Conservation (phyloP, 2,797 vertebrate genomes). For the Sebastes iracundus region DNA sequence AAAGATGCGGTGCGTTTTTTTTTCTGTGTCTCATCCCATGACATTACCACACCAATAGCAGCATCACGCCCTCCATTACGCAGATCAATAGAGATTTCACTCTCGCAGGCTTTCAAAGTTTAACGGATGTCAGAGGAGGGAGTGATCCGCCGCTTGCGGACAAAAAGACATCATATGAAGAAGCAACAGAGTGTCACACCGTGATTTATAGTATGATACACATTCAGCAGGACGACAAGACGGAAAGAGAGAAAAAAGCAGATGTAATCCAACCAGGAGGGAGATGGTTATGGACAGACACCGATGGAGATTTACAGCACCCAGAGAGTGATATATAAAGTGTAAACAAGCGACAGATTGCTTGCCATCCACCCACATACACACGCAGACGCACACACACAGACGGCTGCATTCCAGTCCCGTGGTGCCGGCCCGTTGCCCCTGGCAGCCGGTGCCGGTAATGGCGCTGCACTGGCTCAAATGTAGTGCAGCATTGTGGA, state of each 20-base stretch:
- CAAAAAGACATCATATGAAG: conserved; percentile 4
- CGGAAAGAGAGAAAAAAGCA: conserved; percentile 33
- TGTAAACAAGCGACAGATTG: conserved; percentile 80
- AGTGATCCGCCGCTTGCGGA: neutral
- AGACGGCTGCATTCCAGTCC: conserved; percentile 62
- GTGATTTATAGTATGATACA: conserved; percentile 38
- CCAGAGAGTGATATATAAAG: conserved; percentile 69
- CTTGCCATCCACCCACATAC: conserved; percentile 51
- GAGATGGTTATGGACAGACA: conserved; percentile 52
- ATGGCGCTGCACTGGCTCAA: conserved; percentile 54
- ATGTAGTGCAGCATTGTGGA: conserved; percentile 31
- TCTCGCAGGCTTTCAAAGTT: conserved; percentile 32
- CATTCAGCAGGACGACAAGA: neutral
- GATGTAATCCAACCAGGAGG: conserved; percentile 52
- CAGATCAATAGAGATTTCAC: conserved; percentile 65
- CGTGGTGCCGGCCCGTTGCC: conserved; percentile 55
- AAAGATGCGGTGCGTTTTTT: conserved; percentile 10
- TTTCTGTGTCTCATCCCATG: conserved; percentile 39
- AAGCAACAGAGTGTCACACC: neutral
- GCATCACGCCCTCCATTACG: conserved; percentile 56
- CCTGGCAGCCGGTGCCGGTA: conserved; percentile 66
- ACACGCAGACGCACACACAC: conserved; percentile 31
- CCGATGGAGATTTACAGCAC: conserved; percentile 67
- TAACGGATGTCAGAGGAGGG: conserved; percentile 16
- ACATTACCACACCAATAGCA: conserved; percentile 52